Conservation (phyloP, 2,113 vertebrate species). For the Callopanchax toddi region DNA sequence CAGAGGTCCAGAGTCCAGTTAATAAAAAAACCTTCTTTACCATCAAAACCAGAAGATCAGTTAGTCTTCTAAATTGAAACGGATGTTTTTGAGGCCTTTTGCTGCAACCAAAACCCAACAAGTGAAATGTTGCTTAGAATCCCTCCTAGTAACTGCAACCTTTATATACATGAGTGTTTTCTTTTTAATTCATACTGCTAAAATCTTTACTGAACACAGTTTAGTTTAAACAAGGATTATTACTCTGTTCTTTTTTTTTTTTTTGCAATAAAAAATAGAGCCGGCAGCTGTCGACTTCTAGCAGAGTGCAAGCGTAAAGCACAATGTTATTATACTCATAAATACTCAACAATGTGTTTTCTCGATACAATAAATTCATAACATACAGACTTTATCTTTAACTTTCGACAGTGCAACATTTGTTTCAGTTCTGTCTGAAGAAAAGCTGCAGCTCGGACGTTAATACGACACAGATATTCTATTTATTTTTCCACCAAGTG, state of each 20-base stretch:
- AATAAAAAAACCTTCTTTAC: too few species aligned
- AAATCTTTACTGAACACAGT: not conserved
- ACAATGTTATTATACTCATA: slow-evolving; percentile 8
- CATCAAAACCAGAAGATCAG: too few species aligned
- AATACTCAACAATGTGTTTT: slow-evolving; percentile 18
- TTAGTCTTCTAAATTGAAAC: too few species aligned
- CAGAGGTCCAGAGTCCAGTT: not conserved
- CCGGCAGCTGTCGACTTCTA: not conserved
- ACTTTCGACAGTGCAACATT: slow-evolving; percentile 48
- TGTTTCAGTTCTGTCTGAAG: slow-evolving; percentile 15
- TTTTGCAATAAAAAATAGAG: slow-evolving; percentile 21
- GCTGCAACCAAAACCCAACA: not conserved
- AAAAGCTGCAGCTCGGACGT: not conserved
- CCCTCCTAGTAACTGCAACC: not conserved
- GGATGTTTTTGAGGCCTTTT: too few species aligned
- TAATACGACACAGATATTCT: slow-evolving; percentile 7
- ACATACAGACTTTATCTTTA: slow-evolving; percentile 23
- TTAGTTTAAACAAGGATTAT: slow-evolving; percentile 1
- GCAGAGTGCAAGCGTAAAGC: slow-evolving; percentile 33
- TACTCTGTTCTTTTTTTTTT: not conserved
- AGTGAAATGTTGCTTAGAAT: slow-evolving; percentile 16
- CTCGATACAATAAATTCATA: slow-evolving; percentile 21
- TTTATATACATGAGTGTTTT: not conserved
- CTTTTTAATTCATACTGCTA: not conserved
- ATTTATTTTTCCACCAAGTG: not conserved